These are phyloP conservation scores for Heliconius aoede DNA, from an alignment of 2,888 invertebrate genomes.

Conservation along the genomic window DNA sequence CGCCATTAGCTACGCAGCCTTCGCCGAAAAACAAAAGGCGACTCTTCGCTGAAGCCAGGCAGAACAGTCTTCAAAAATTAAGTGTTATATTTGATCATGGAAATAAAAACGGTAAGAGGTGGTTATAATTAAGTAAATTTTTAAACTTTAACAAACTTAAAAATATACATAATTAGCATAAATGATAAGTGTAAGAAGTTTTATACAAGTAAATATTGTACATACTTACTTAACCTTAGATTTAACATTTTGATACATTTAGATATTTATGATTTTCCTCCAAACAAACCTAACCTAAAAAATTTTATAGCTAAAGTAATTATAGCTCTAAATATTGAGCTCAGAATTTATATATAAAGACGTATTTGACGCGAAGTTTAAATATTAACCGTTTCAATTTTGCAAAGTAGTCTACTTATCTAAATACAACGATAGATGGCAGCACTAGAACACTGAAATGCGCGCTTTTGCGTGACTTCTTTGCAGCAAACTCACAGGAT, in stretches of 20 bases:
- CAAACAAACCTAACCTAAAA: not conserved
- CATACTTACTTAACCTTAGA: not conserved
- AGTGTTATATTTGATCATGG: slow-evolving; percentile 79
- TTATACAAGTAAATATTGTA: not conserved
- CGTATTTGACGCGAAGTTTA: not conserved
- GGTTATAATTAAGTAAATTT: not conserved
- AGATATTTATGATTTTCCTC: not conserved
- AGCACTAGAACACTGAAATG: slow-evolving; percentile 57
- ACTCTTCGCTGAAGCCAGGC: slow-evolving; percentile 76
- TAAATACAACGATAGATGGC: slow-evolving; percentile 61
- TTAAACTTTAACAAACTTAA: no score
- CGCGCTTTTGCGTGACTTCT: slow-evolving; percentile 65
- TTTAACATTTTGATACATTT: not conserved
- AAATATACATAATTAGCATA: not conserved
- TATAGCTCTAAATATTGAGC: not conserved
- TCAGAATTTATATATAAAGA: not conserved
- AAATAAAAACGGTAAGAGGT: slow-evolving; percentile 68
- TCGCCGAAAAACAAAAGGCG: slow-evolving; percentile 74
- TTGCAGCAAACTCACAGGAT: slow-evolving; percentile 54
- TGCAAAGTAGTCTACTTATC: not conserved
- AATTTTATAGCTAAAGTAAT: not conserved
- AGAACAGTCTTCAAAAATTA: slow-evolving; percentile 75
- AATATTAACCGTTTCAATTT: slow-evolving; percentile 17
- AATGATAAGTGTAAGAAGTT: not conserved
- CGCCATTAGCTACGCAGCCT: slow-evolving; percentile 72